Percentiles rank a stretch among this genome's conserved stretches.
Conservation (phyloP, 2,113 vertebrate species). For the Leucopsar rothschildi region DNA sequence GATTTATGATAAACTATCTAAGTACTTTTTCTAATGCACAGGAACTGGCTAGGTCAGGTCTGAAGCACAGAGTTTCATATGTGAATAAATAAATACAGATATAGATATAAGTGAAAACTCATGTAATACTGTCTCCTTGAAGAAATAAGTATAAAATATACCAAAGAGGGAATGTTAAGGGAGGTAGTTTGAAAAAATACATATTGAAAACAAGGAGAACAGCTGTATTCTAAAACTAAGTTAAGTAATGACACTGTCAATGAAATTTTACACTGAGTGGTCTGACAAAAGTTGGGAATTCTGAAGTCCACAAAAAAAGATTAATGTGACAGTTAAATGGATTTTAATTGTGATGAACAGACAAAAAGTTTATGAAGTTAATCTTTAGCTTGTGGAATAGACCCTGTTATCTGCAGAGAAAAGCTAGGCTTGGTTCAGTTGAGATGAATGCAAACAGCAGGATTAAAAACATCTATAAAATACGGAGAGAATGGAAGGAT, state of each 20-base stretch:
- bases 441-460: neutral
- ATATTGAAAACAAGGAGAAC: neutral
- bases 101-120: neutral
- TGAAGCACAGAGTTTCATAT: neutral
- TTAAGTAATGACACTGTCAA: neutral
- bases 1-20: neutral
- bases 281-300: neutral
- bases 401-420: neutral
- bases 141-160: neutral
- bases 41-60: neutral
- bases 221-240: neutral
- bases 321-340: neutral
- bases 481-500: neutral
- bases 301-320: neutral
- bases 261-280: neutral
- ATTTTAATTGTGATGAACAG: neutral
- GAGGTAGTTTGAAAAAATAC: neutral
- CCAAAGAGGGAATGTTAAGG: neutral
- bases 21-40: neutral
- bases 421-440: neutral
- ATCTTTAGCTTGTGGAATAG: neutral
- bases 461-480: neutral
- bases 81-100: neutral
- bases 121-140: neutral
- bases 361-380: neutral